Evolutionary conservation across 2,888 invertebrate genomes (phyloP).

Genomic region (Yponomeuta malinellus): DNA sequence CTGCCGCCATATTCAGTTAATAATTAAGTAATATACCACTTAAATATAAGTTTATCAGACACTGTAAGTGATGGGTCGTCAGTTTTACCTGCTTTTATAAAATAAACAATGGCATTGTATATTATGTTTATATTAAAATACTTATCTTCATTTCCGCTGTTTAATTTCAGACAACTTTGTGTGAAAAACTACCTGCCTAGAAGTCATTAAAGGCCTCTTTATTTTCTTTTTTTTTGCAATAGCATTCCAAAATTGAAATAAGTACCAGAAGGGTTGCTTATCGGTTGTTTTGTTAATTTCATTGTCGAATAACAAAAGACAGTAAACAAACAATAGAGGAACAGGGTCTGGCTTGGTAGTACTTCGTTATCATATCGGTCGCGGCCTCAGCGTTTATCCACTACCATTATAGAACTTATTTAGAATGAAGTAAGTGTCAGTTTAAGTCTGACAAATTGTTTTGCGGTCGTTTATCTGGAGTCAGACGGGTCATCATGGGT

Average conservation of each 20-base stretch:
- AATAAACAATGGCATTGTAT: slow-evolving; percentile 64
- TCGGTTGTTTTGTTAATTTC: slow-evolving; percentile 3
- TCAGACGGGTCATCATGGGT: slow-evolving; percentile 7
- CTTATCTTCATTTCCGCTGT: slow-evolving; percentile 38
- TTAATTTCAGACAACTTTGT: slow-evolving; percentile 27
- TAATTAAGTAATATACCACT: not conserved
- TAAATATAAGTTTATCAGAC: slow-evolving; percentile 5
- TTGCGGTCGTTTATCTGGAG: not conserved
- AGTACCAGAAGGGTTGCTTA: slow-evolving; percentile 1
- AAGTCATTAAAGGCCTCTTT: no score
- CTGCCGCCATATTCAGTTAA: slow-evolving; percentile 9
- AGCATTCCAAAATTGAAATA: no score
- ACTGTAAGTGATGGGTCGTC: slow-evolving; percentile 28
- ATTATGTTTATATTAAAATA: slow-evolving; percentile 74
- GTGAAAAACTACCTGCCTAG: not conserved
- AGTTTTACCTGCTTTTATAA: slow-evolving; percentile 71
- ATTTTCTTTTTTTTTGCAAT: no score
- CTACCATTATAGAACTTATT: not conserved
- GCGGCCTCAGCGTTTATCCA: not conserved
- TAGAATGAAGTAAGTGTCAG: not conserved
- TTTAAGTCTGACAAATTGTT: not conserved
- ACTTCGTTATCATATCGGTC: not conserved
- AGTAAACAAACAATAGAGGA: slow-evolving; percentile 8
- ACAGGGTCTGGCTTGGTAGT: slow-evolving; percentile 3
- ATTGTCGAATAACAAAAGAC: slow-evolving; percentile 12